Conservation (phyloP, 2,113 vertebrate genomes). For the Lagenorhynchus albirostris region DNA sequence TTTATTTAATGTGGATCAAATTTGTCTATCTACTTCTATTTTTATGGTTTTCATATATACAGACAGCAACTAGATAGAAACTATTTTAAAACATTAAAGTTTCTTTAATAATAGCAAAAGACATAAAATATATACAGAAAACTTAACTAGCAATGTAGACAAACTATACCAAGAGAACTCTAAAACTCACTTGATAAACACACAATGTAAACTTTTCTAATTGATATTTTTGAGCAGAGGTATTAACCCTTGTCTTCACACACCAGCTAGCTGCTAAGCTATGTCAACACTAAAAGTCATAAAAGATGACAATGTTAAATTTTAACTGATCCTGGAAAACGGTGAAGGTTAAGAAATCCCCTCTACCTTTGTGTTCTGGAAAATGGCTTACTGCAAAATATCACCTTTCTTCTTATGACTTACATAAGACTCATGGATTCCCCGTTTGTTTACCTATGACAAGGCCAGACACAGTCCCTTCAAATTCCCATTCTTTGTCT, state of each 20-base stretch:
- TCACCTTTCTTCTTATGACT: neutral
- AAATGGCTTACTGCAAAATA: neutral
- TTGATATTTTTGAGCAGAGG: neutral
- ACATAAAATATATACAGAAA: neutral
- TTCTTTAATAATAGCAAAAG: neutral
- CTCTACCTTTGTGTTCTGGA: neutral
- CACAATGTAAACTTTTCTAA: neutral
- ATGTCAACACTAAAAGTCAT: neutral
- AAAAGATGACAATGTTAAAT: neutral
- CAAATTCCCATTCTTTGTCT: neutral
- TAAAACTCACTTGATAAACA: neutral
- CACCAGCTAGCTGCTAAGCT: neutral
- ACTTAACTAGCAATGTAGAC: neutral
- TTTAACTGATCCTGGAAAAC: neutral
- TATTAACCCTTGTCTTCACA: neutral
- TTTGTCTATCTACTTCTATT: neutral
- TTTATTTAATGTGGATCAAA: neutral
- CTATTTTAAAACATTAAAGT: neutral
- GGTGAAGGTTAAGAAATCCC: neutral
- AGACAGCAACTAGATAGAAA: neutral
- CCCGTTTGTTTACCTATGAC: neutral
- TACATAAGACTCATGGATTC: neutral
- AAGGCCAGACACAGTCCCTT: neutral
- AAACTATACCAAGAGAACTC: neutral
- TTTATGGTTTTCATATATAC: neutral